phyloP scores from a whole-genome alignment of 2,888 invertebrate species.

The Rugalucina vietnamica region DNA sequence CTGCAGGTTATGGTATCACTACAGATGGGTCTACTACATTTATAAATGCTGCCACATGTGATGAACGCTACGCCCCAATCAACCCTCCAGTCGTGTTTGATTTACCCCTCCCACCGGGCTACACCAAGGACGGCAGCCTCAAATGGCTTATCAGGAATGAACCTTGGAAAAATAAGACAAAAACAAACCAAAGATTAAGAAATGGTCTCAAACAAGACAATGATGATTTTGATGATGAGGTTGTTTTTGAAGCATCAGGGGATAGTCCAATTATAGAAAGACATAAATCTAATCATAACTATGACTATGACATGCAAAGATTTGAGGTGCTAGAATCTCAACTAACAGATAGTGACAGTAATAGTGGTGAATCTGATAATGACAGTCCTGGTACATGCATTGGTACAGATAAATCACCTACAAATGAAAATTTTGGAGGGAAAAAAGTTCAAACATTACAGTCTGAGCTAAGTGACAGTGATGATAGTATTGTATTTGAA shows the following conservation, averaged over 20 bases:
- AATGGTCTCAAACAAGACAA: too few species aligned
- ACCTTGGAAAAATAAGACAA: neutral
- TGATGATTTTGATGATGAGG: too few species aligned
- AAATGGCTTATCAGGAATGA: neutral
- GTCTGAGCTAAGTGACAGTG: too few species aligned
- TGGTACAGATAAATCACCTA: too few species aligned
- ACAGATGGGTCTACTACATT: conserved; percentile 92
- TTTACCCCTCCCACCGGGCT: conserved; percentile 84
- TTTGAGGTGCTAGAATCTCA: neutral
- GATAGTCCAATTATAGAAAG: too few species aligned
- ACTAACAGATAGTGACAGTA: neutral
- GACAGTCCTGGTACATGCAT: too few species aligned
- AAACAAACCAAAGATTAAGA: neutral
- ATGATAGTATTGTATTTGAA: too few species aligned
- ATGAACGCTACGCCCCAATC: conserved; percentile 90
- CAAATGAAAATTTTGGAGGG: too few species aligned
- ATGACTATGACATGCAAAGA: neutral
- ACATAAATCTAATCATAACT: neutral
- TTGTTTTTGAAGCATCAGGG: too few species aligned
- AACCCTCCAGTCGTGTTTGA: conserved; percentile 93
- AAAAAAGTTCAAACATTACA: too few species aligned
- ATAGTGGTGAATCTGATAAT: too few species aligned
- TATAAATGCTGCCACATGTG: conserved; percentile 93
- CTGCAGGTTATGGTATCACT: conserved; percentile 90
- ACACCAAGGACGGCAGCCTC: conserved; percentile 53